These are phyloP conservation scores for Melanchra persicariae DNA, from an alignment of 2,888 invertebrate species.

Conservation along the genomic window DNA sequence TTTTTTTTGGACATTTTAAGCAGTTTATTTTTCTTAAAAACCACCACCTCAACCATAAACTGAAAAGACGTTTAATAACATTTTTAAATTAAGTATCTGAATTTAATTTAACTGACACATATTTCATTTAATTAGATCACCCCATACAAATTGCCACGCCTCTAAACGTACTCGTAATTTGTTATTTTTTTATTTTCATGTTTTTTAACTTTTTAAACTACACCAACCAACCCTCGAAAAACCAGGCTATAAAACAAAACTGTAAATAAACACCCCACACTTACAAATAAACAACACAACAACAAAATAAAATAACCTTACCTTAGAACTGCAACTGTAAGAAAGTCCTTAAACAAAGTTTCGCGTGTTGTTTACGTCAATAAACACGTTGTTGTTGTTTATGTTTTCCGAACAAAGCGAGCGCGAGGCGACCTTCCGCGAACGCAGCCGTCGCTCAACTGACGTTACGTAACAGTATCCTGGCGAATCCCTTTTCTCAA, in stretches of 20 bases:
- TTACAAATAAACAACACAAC: constrained; percentile 50
- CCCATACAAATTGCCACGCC: not conserved
- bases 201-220: not conserved
- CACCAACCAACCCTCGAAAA: too few relatives aligned
- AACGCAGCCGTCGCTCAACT: constrained; percentile 81
- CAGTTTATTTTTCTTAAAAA: too few relatives aligned
- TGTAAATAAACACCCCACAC: constrained; percentile 1
- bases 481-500: constrained; percentile 80
- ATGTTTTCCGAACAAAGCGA: constrained; percentile 74
- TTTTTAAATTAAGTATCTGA: too few relatives aligned
- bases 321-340: constrained; percentile 62
- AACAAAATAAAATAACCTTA: constrained; percentile 61
- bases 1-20: too few relatives aligned
- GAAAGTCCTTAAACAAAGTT: constrained; percentile 72
- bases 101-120: too few relatives aligned
- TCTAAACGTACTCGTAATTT: too few relatives aligned
- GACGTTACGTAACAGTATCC: constrained; percentile 88
- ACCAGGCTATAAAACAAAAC: not conserved
- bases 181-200: not conserved
- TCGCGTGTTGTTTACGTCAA: constrained; percentile 84
- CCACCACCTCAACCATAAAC: too few relatives aligned
- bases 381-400: constrained; percentile 90
- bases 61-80: too few relatives aligned
- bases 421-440: constrained; percentile 76
- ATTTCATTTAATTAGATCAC: not conserved